Evolutionary conservation across 2,797 vertebrate species (phyloP), one percentile per base, ranked within the genome.

Genomic region (Myotis myotis): DNA sequence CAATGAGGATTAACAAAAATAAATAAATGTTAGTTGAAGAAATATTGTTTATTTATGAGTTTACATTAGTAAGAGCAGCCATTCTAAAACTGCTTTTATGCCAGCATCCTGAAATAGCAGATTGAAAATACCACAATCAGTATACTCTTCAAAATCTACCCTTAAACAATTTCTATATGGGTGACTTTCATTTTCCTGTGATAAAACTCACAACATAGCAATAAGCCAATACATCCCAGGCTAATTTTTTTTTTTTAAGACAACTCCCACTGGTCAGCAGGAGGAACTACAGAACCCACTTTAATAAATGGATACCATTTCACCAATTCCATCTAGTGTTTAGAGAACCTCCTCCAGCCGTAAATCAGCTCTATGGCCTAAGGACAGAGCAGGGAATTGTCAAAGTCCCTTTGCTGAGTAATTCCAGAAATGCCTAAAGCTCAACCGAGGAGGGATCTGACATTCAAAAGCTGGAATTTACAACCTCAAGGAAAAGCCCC

Each of bases 401-500:
- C 96, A 83, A 83, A 81, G 83, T 95, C 83, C 76, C 82, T 95
- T 92, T 93, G 81, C 85, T 94, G 93, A 94, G 85, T 97, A 95
- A 97, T 97, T 96, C 95, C 96, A 97, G 95, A 97, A 97, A 97
- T 97, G 89, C 83, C 94, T 91, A 82, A 93, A 89, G 93, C 88
- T 94, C 86, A 93, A 86, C 95, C 92, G 89, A 96, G 88, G 91
- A 95, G 62, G 36, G 36, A 87, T 60, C 92, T 94, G 90, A 97
- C 89, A 95, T 68, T 80, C 71, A 91, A 96, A 86, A 95, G 84
- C 72, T 66, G 70, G 97, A 98, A 94, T 98, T 98, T 98, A 97
- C 90, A 97, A 96, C 95, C 71, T 64, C 57, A 95, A 97, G 96
- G 96, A 97, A 98, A 98, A 98, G 96, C 96, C 97, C 96, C 97